Percentiles rank a stretch among this genome's conserved stretches.
These are phyloP conservation scores for Onychostruthus taczanowskii DNA, from an alignment of 2,113 vertebrate species.

Conservation along the genomic window DNA sequence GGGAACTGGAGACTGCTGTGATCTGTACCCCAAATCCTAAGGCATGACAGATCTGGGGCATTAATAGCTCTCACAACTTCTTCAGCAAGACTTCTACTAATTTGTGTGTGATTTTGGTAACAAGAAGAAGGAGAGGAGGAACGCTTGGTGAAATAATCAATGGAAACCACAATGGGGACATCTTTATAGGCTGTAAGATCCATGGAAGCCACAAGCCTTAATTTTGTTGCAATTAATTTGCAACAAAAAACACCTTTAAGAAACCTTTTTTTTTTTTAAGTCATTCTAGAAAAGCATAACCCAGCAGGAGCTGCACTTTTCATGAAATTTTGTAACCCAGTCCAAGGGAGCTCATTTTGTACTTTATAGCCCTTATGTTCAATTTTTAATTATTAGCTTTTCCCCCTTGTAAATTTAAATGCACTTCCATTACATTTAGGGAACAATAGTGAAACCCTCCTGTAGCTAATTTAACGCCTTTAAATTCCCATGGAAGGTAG, in stretches of 20 bases:
- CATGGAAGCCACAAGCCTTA: neutral
- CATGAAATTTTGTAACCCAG: neutral
- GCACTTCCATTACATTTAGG: neutral
- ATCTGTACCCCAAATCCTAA: neutral
- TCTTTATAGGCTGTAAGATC: neutral
- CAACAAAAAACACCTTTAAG: neutral
- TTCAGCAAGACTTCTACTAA: neutral
- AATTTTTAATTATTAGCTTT: conserved; percentile 54
- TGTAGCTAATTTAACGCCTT: conserved; percentile 5
- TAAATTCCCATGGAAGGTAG: conserved; percentile 18
- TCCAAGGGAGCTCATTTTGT: conserved; percentile 12
- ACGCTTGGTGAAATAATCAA: neutral
- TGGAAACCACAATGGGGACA: neutral
- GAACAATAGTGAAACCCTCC: conserved; percentile 4
- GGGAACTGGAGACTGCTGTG: neutral
- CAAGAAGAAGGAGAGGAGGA: neutral
- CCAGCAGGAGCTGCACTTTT: neutral
- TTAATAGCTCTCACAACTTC: neutral
- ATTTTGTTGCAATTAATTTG: neutral
- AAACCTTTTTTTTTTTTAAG: neutral
- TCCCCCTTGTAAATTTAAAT: conserved; percentile 45
- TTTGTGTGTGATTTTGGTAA: neutral
- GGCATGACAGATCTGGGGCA: neutral
- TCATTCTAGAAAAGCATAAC: neutral
- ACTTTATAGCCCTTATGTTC: conserved; percentile 46